Percentiles rank a stretch among this genome's conserved stretches.
phyloP scores from a whole-genome alignment of 2,888 invertebrate genomes.

The Aspidiotus destructor region DNA sequence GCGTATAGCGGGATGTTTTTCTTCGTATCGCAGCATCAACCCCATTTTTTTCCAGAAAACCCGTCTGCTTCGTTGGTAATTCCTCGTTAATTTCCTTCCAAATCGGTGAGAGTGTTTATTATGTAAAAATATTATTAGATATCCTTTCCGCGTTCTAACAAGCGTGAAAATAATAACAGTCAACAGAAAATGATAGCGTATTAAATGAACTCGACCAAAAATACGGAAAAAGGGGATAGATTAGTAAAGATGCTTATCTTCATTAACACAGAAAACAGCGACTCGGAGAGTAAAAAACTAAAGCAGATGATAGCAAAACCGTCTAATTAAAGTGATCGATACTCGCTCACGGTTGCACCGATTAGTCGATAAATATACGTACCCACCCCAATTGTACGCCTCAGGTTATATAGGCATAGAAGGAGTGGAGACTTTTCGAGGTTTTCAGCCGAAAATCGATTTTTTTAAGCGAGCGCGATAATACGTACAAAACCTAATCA shows the following conservation, averaged over 20 bases:
- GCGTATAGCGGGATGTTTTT: too few relatives aligned
- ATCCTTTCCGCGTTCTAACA: neutral
- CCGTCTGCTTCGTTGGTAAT: too few relatives aligned
- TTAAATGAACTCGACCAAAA: slow-evolving; percentile 1
- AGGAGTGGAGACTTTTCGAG: too few relatives aligned
- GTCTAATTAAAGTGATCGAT: slow-evolving; percentile 32
- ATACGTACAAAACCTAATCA: too few relatives aligned
- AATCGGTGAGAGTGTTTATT: neutral
- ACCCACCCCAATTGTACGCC: too few relatives aligned
- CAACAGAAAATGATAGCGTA: neutral
- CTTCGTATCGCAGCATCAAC: too few relatives aligned
- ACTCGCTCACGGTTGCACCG: neutral
- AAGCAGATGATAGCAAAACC: slow-evolving; percentile 19
- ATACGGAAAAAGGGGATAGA: neutral
- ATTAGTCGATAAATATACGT: too few relatives aligned
- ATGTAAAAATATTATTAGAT: neutral
- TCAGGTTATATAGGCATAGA: too few relatives aligned
- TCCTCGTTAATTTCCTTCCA: too few relatives aligned
- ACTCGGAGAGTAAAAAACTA: neutral
- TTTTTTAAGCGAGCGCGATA: too few relatives aligned
- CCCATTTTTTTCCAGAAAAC: too few relatives aligned
- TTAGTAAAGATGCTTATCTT: neutral
- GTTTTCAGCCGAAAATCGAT: too few relatives aligned
- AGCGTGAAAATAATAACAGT: slow-evolving; percentile 4
- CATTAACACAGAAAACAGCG: slow-evolving; percentile 4